Evolutionary conservation across 2,113 vertebrate genomes (phyloP).

Genomic region (Mesitornis unicolor): DNA sequence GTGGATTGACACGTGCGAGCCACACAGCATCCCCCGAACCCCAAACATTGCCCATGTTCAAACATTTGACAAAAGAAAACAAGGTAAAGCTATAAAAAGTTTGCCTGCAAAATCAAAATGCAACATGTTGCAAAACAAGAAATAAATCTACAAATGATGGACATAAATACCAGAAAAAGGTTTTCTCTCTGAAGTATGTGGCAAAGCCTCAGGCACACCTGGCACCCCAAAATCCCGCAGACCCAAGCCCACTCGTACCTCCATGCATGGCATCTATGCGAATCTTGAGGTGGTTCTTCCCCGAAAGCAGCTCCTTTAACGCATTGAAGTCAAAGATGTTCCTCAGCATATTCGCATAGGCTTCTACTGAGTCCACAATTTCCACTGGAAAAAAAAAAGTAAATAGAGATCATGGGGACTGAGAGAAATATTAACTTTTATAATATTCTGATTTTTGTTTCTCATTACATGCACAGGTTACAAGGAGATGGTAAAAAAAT

Average conservation of each 20-base stretch:
- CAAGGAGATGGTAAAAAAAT: background rate
- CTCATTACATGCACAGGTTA: background rate
- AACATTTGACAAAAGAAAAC: background rate
- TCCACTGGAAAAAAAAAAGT: constrained; percentile 79
- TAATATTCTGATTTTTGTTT: background rate
- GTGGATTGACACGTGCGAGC: background rate
- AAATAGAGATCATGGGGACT: background rate
- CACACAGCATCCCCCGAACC: background rate
- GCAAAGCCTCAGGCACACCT: background rate
- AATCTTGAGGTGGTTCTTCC: constrained; percentile 86
- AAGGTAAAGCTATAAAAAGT: background rate
- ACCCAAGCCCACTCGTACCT: constrained; percentile 71
- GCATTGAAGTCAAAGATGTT: constrained; percentile 93
- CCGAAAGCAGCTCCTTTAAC: constrained; percentile 91
- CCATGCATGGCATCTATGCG: constrained; percentile 97
- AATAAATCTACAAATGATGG: background rate
- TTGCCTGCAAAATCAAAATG: background rate
- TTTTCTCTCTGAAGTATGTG: background rate
- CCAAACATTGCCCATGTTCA: background rate
- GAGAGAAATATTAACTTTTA: background rate
- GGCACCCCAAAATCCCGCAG: accelerated
- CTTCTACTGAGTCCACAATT: constrained; percentile 94
- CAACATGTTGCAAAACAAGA: background rate
- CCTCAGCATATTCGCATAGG: constrained; percentile 91
- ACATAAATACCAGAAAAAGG: background rate